phyloP scores from a whole-genome alignment of 2,888 invertebrate species.

The Hydriomena furcata region DNA sequence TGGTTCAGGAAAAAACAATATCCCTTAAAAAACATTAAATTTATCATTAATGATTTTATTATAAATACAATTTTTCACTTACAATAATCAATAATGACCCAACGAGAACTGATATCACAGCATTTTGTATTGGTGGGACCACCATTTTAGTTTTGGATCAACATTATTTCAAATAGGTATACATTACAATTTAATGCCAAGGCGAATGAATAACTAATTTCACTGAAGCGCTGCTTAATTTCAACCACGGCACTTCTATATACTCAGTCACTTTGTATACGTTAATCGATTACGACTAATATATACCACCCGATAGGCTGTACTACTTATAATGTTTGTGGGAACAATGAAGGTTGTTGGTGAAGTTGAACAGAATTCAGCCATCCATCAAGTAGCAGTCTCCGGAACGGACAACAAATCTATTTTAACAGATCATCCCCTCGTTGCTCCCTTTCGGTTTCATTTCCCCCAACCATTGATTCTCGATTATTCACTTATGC shows the following conservation, averaged over 20 bases:
- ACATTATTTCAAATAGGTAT: constrained; percentile 43
- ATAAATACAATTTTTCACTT: constrained; percentile 10
- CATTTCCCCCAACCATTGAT: constrained; percentile 51
- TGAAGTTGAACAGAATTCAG: constrained; percentile 66
- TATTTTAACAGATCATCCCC: constrained; percentile 78
- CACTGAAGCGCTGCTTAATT: constrained; percentile 42
- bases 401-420: constrained; percentile 73
- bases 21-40: too few species aligned
- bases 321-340: constrained; percentile 27
- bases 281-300: constrained; percentile 53
- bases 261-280: constrained; percentile 70
- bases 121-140: constrained; percentile 70
- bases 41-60: not conserved
- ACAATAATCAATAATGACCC: constrained; percentile 51
- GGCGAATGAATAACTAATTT: constrained; percentile 42
- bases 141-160: constrained; percentile 57
- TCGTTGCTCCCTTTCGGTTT: constrained; percentile 64
- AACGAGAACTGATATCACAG: constrained; percentile 80
- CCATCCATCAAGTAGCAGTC: constrained; percentile 73
- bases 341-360: constrained; percentile 46
- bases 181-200: constrained; percentile 46
- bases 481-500: constrained; percentile 45
- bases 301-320: constrained; percentile 48
- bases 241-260: constrained; percentile 48
- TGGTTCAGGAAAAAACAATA: too few species aligned